Conservation (phyloP, 2,113 vertebrate genomes). For the Anolis carolinensis region DNA sequence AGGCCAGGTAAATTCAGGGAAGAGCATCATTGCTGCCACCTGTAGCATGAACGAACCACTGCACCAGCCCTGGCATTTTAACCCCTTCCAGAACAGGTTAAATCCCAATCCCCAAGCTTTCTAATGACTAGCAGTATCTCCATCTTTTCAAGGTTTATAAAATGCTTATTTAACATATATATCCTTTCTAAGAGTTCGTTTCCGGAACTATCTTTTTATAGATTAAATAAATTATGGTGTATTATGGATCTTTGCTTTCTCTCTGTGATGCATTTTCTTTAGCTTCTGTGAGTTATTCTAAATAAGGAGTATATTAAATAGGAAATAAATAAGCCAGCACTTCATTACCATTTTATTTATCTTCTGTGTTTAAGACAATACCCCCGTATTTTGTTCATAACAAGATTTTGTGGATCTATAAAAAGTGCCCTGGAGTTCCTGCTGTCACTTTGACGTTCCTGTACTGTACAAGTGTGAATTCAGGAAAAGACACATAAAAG, state of each 20-base stretch:
- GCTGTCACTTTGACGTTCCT: background rate
- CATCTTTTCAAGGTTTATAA: background rate
- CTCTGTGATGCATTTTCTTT: background rate
- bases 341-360: background rate
- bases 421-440: background rate
- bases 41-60: no score
- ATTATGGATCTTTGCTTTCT: no score
- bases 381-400: background rate
- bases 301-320: background rate
- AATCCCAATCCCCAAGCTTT: no score
- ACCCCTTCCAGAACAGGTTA: no score
- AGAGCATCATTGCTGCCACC: no score
- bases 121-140: no score
- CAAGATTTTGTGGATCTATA: background rate
- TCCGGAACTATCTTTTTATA: background rate
- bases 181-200: background rate
- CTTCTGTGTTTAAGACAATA: background rate
- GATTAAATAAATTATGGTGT: background rate
- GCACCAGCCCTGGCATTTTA: no score
- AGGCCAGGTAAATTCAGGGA: no score
- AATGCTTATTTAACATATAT: background rate
- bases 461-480: background rate
- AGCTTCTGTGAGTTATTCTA: background rate
- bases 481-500: background rate
- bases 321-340: background rate